phyloP scores from a whole-genome alignment of 2,113 vertebrate species.

The Siphamia tubifer region DNA sequence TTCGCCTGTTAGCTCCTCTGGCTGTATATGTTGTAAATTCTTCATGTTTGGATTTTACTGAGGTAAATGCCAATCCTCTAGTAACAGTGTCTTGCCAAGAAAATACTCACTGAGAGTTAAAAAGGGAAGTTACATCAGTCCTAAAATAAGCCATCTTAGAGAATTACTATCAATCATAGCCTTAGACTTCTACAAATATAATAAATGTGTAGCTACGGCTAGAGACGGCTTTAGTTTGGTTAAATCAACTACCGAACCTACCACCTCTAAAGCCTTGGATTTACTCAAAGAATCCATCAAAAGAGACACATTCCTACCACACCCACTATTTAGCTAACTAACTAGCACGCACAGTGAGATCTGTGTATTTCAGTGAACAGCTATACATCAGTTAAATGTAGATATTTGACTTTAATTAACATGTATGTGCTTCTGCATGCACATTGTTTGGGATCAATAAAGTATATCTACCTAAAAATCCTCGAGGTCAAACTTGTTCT shows the following conservation, averaged over 20 bases:
- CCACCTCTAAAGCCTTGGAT: slow-evolving; percentile 28
- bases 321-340: slow-evolving; percentile 19
- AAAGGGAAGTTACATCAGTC: slow-evolving; percentile 68
- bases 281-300: slow-evolving; percentile 25
- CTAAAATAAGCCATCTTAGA: slow-evolving; percentile 36
- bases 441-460: background rate
- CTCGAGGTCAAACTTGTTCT: slow-evolving; percentile 3
- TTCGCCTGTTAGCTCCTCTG: slow-evolving; percentile 34
- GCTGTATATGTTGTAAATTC: slow-evolving; percentile 27
- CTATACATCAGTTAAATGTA: background rate
- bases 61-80: slow-evolving; percentile 39
- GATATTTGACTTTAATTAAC: background rate
- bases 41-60: slow-evolving; percentile 46
- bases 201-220: slow-evolving; percentile 30
- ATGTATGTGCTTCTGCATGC: background rate
- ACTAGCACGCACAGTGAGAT: background rate
- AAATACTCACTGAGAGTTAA: slow-evolving; percentile 38
- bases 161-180: slow-evolving; percentile 54
- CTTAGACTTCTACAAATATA: slow-evolving; percentile 41
- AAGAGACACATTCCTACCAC: slow-evolving; percentile 41
- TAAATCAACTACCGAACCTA: slow-evolving; percentile 53
- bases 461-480: background rate
- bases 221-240: slow-evolving; percentile 27
- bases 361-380: slow-evolving; percentile 3
- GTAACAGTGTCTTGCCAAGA: slow-evolving; percentile 39